Evolutionary conservation across 2,888 invertebrate genomes (phyloP).

Genomic region (Clunio marinus): DNA sequence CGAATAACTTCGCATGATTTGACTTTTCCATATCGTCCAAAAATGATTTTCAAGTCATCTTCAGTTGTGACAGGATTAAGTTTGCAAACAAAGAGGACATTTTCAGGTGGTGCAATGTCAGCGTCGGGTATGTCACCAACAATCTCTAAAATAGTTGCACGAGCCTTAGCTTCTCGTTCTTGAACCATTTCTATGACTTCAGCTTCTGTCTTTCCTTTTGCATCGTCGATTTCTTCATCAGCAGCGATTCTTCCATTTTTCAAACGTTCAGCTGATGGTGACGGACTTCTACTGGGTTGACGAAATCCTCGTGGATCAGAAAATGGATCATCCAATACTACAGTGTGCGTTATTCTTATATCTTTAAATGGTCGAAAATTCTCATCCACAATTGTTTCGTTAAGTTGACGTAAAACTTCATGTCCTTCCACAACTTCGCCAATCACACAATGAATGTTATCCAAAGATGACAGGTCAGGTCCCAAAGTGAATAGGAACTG

Average conservation of each 20-base stretch:
- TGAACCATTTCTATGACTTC: conserved; percentile 84
- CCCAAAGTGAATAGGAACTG: conserved; percentile 95
- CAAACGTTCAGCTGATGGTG: conserved; percentile 75
- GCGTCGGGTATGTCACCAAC: conserved; percentile 97
- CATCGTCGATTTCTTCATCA: conserved; percentile 90
- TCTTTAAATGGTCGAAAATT: conserved; percentile 89
- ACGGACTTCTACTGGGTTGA: conserved; percentile 82
- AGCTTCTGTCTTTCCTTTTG: conserved; percentile 74
- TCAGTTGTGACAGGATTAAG: conserved; percentile 97
- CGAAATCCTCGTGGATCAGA: conserved; percentile 76
- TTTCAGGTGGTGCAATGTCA: conserved; percentile 96
- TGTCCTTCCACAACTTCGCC: conserved; percentile 91
- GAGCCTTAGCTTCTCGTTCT: conserved; percentile 89
- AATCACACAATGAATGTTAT: conserved; percentile 89
- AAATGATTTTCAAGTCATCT: conserved; percentile 96
- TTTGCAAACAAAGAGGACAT: conserved; percentile 98
- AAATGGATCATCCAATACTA: conserved; percentile 93
- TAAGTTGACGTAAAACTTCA: conserved; percentile 72
- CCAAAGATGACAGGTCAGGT: conserved; percentile 81
- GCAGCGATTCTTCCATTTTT: conserved; percentile 85
- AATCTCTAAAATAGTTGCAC: conserved; percentile 97
- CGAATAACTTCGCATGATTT: conserved; percentile 93
- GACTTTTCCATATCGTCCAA: conserved; percentile 92
- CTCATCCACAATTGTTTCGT: conserved; percentile 90
- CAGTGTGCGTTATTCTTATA: conserved; percentile 93